A percentile compares a stretch with the other conserved stretches of the same genome.
Evolutionary conservation across 2,113 vertebrate genomes (phyloP).

Genomic region (Salvelinus namaycush): DNA sequence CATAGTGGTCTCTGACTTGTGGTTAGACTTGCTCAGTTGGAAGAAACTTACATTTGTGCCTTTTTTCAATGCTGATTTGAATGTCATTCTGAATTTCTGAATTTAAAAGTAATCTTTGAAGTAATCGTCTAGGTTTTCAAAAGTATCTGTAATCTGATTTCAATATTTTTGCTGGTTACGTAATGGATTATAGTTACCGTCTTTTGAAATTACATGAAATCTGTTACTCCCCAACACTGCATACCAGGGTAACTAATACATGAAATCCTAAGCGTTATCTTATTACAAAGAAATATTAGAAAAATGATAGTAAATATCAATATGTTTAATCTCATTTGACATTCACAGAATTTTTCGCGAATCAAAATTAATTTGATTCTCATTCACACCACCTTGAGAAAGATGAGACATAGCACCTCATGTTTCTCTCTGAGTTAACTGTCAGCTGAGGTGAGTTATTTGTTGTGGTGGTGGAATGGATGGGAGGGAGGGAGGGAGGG

Average conservation of each 20-base stretch:
- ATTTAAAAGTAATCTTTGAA: no score
- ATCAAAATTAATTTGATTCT: not conserved
- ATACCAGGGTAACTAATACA: not conserved
- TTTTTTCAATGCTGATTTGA: no score
- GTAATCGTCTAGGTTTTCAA: no score
- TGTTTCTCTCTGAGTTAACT: conserved; percentile 43
- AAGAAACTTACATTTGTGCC: no score
- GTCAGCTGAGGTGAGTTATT: conserved; percentile 52
- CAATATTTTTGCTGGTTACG: no score
- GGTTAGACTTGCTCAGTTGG: no score
- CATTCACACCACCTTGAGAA: conserved; percentile 16
- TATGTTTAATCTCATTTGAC: not conserved
- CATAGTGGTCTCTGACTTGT: no score
- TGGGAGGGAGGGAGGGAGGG: not conserved
- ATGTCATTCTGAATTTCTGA: no score
- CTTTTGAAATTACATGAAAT: no score
- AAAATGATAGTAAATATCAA: not conserved
- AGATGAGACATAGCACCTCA: conserved; percentile 39
- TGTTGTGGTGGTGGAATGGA: conserved; percentile 49
- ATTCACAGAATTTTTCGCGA: not conserved
- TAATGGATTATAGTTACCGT: no score
- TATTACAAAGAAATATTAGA: not conserved
- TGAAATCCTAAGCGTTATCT: not conserved
- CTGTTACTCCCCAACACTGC: no score
- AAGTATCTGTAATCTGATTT: no score